Percentiles rank a stretch among this genome's conserved stretches.
Conservation (phyloP, 1,140 invertebrate species). For the Neomicropteryx cornuta region DNA sequence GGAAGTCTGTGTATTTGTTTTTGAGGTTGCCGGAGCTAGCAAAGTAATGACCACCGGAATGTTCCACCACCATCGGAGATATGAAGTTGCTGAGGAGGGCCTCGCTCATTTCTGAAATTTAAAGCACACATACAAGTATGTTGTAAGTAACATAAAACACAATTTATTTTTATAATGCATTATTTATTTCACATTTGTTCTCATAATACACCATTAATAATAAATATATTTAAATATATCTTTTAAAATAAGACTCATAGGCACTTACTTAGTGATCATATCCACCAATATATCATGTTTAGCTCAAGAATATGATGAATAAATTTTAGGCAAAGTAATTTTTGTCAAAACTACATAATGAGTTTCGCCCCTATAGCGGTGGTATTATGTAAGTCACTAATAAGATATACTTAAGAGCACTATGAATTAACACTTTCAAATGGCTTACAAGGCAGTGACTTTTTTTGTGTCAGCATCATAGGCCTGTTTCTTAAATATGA, state of each 20-base stretch:
- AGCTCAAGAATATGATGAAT: not conserved
- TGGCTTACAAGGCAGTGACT: no score
- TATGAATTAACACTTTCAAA: no score
- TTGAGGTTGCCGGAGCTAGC: constrained; percentile 58
- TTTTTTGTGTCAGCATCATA: no score
- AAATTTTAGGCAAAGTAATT: no score
- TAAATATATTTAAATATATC: not conserved
- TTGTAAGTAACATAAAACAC: constrained; percentile 5
- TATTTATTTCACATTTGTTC: not conserved
- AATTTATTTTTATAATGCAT: constrained; percentile 5
- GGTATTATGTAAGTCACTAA: no score
- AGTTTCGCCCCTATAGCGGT: no score
- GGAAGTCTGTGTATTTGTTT: constrained; percentile 53
- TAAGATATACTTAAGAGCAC: no score
- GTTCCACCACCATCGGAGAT: constrained; percentile 49
- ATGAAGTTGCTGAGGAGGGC: constrained; percentile 54
- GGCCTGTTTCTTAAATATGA: no score
- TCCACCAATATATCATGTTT: not conserved
- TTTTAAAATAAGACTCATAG: not conserved
- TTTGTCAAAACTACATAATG: no score
- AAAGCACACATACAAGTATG: constrained; percentile 12
- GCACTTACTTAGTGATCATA: not conserved
- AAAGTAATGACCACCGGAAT: constrained; percentile 75
- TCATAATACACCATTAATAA: not conserved
- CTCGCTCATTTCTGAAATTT: constrained; percentile 59